A percentile compares a stretch with the other conserved stretches of the same genome.
Evolutionary conservation across 2,797 vertebrate genomes (phyloP).

Genomic region (Gymnocypris eckloni): DNA sequence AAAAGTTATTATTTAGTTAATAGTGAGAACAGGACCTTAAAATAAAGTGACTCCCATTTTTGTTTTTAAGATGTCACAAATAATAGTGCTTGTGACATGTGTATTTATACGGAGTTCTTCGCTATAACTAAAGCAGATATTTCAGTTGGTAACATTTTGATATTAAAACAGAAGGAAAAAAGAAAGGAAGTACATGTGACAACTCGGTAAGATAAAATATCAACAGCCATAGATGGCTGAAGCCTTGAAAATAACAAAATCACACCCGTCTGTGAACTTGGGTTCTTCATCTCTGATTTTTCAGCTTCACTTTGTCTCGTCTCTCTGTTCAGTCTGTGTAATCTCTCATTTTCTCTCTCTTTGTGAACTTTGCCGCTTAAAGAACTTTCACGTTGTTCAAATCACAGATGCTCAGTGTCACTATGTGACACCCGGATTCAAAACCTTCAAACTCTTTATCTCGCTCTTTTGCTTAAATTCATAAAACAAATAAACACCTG

Average conservation of each 20-base stretch:
- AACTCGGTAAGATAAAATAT: not conserved
- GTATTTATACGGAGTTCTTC: not conserved
- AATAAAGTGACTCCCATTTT: not conserved
- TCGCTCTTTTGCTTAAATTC: slow-evolving; percentile 12
- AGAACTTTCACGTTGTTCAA: slow-evolving; percentile 41
- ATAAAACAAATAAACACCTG: slow-evolving; percentile 28
- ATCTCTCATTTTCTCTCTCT: not conserved
- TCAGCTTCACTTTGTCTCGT: slow-evolving; percentile 7
- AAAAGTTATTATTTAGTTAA: not conserved
- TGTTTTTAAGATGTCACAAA: not conserved
- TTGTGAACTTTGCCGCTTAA: slow-evolving; percentile 28
- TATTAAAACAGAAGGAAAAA: slow-evolving; percentile 7
- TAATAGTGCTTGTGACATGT: not conserved
- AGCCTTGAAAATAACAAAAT: not conserved
- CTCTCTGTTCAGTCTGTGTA: slow-evolving; percentile 26
- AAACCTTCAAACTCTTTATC: slow-evolving; percentile 24
- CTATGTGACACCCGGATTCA: slow-evolving; percentile 10
- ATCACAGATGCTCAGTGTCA: slow-evolving; percentile 45
- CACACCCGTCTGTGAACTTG: not conserved
- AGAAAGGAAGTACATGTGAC: not conserved
- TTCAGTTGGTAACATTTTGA: slow-evolving; percentile 7
- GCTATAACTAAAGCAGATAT: not conserved
- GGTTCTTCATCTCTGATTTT: slow-evolving; percentile 9
- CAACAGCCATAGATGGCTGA: not conserved
- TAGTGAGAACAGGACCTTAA: no score